Percentiles rank a stretch among this genome's conserved stretches.
Evolutionary conservation across 2,888 invertebrate genomes (phyloP).

Genomic region (Vannuccia rotundouncinata): DNA sequence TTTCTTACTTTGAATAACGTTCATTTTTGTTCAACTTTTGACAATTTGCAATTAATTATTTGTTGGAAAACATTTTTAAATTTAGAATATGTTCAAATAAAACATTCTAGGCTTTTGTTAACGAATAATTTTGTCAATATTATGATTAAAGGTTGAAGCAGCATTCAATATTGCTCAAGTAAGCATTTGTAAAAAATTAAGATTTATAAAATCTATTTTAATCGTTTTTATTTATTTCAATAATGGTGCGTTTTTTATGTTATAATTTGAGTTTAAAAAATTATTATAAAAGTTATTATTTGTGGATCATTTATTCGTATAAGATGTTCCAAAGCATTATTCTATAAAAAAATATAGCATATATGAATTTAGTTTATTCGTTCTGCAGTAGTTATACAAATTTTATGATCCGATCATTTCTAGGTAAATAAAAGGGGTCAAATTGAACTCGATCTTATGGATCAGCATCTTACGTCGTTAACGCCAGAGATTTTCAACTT

Average conservation of each 20-base stretch:
- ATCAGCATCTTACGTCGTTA: conserved; percentile 43
- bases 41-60: background rate
- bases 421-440: conserved; percentile 40
- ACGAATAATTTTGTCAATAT: background rate
- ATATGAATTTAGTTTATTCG: no score
- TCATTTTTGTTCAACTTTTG: background rate
- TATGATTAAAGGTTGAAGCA: background rate
- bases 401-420: background rate
- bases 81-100: background rate
- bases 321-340: background rate
- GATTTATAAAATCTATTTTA: background rate
- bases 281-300: background rate
- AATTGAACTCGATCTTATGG: conserved; percentile 46
- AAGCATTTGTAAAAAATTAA: no score
- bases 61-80: background rate
- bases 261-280: no score
- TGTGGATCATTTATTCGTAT: background rate
- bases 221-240: no score
- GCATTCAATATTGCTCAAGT: no score
- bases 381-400: no score
- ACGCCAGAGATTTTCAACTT: conserved; percentile 47
- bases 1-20: background rate
- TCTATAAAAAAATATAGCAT: conserved; percentile 38
- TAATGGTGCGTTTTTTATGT: no score
- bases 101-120: background rate